Evolutionary conservation across 2,888 invertebrate species (phyloP), one percentile per base, ranked within the genome.

Genomic region (Choristoneura rosaceana): DNA sequence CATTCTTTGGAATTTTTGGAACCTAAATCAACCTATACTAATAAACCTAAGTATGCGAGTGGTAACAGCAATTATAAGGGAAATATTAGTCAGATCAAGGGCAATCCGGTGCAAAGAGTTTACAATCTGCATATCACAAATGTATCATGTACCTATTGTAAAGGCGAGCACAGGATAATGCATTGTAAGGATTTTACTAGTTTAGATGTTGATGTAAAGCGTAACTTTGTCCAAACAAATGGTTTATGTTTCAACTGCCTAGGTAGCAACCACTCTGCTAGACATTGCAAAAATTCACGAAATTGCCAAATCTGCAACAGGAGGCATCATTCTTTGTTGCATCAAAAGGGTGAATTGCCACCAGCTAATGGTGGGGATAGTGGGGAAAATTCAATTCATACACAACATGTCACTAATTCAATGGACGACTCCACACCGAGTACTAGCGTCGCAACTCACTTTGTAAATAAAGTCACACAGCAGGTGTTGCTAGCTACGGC

Each of bases 171-270:
- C n/a, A 14, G 17, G 5, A 10, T 66, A 17, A 43, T 38, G 14
- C 25, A 41, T 58, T 66, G 55, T 41, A 66, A 66, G 43, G 65
- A 66, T 25, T 66, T 66, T 17, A 8, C 7, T 9, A 66, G n/a
- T 14, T 8, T 8, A 17, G 41, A 65, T 41, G 34, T 52, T 9
- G 41, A 55, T 15, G 34, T 4, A n/a, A 65, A 41, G 33, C 65
- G 52, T 65, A 41, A 65, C 38, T 52, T 65, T 65, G 52, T 65
- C 25, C 64, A 64, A 52, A 41, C 52, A 10, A n/a, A 65, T 50
- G 55, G 65, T 38, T 38, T 65, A 12, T 65, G 65, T 65, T 65
- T 65, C 10, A 65, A 65, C 41, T 65, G 55, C 17, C 55, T 65
- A 15, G 65, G 65, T 4, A 41, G 15, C 10, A 65, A 65, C 55